Percentiles rank a stretch among this genome's conserved stretches.
Evolutionary conservation across 2,797 vertebrate genomes (phyloP).

Genomic region (Sebastiscus albofasciatus): DNA sequence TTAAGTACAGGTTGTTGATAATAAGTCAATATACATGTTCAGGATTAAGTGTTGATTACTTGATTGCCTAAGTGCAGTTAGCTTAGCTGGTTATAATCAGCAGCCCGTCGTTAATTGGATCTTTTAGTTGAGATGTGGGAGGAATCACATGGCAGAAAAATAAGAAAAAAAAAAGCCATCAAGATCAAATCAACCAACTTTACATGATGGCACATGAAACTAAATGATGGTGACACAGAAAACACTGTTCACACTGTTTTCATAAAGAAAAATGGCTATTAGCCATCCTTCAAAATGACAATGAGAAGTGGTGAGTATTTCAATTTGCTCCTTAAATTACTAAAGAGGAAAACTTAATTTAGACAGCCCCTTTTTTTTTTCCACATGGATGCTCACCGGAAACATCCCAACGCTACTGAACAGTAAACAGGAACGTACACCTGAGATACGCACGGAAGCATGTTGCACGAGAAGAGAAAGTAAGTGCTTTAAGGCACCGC

Average conservation of each 20-base stretch:
- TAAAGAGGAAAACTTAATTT: not conserved
- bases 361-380: not conserved
- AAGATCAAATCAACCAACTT: conserved; percentile 14
- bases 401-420: not conserved
- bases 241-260: conserved; percentile 26
- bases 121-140: conserved; percentile 21
- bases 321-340: not conserved
- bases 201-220: conserved; percentile 8
- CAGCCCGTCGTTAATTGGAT: conserved; percentile 30
- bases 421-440: conserved; percentile 17
- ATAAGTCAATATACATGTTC: conserved; percentile 80
- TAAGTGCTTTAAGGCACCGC: conserved; percentile 52
- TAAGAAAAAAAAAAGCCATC: conserved; percentile 18
- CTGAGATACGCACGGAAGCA: conserved; percentile 31
- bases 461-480: not conserved
- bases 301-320: conserved; percentile 63
- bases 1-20: conserved; percentile 79
- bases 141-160: conserved; percentile 25
- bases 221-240: conserved; percentile 18
- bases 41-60: conserved; percentile 71
- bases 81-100: conserved; percentile 53
- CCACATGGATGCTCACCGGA: not conserved
- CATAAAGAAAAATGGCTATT: not conserved
- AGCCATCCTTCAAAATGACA: conserved; percentile 78
- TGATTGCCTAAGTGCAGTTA: conserved; percentile 64